A percentile compares a stretch with the other conserved stretches of the same genome.
Evolutionary conservation across 2,113 vertebrate species (phyloP).

Genomic region (Chloroceryle aenea): DNA sequence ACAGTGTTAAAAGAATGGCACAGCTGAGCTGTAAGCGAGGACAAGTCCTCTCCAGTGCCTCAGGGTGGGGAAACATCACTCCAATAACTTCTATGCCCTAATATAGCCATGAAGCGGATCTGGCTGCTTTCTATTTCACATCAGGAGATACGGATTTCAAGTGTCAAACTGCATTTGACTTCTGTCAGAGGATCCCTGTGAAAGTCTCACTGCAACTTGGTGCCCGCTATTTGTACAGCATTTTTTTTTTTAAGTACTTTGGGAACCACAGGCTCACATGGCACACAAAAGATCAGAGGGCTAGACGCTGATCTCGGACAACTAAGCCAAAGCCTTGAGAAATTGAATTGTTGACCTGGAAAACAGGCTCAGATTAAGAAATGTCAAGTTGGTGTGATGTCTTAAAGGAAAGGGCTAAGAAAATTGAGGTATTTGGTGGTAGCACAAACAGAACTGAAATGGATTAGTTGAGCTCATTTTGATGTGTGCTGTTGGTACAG

Average conservation of each 20-base stretch:
- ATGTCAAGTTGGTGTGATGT: not conserved
- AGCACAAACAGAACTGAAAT: not conserved
- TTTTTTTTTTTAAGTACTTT: not conserved
- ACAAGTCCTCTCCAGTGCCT: not conserved
- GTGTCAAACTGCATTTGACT: not conserved
- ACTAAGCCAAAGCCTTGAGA: not conserved
- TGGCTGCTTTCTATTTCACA: not conserved
- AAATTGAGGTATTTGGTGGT: not conserved
- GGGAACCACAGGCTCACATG: not conserved
- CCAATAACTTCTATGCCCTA: accelerated
- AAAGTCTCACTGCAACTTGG: accelerated
- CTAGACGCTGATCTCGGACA: accelerated
- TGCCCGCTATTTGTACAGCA: not conserved
- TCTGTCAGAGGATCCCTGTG: not conserved
- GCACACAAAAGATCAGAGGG: not conserved
- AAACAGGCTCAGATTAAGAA: not conserved
- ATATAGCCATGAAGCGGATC: not conserved
- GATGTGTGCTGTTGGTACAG: not conserved
- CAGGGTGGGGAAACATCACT: not conserved
- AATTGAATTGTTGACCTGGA: not conserved
- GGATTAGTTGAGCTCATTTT: not conserved
- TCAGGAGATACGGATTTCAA: not conserved
- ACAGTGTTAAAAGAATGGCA: not conserved
- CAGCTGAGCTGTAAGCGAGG: not conserved
- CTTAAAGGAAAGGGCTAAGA: not conserved